phyloP scores from a whole-genome alignment of 2,797 vertebrate genomes.

The Poeciliopsis infans region DNA sequence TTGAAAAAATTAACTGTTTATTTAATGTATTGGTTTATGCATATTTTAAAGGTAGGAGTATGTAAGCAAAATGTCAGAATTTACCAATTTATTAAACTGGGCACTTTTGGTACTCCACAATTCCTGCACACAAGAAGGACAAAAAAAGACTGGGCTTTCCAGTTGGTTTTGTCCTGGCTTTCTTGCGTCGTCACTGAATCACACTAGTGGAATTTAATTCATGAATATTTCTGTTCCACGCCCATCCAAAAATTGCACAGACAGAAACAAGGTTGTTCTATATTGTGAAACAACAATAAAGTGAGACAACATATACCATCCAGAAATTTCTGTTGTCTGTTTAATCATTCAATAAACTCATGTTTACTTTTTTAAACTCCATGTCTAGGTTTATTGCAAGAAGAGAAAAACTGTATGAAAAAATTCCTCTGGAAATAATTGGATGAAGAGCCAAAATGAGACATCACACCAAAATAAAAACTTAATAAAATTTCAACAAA shows the following conservation, averaged over 20 bases:
- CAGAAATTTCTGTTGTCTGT: not conserved
- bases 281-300: conserved; percentile 13
- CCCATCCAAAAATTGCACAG: conserved; percentile 55
- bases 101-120: not conserved
- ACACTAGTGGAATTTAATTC: conserved; percentile 30
- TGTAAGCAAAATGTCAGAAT: not conserved
- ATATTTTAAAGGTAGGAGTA: not conserved
- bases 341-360: conserved; percentile 1
- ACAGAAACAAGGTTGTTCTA: conserved; percentile 12
- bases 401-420: not conserved
- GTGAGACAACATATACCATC: not conserved
- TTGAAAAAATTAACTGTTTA: no score
- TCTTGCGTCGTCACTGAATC: conserved; percentile 33
- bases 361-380: not conserved
- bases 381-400: not conserved
- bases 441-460: not conserved
- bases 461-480: not conserved
- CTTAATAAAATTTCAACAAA: not conserved
- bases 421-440: not conserved
- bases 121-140: conserved; percentile 32
- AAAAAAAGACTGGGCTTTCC: conserved; percentile 65
- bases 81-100: not conserved
- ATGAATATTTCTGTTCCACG: conserved; percentile 31
- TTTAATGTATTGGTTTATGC: not conserved
- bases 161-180: conserved; percentile 56